A percentile compares a stretch with the other conserved stretches of the same genome.
Evolutionary conservation across 2,888 invertebrate species (phyloP).

Genomic region (Clostera curtula): DNA sequence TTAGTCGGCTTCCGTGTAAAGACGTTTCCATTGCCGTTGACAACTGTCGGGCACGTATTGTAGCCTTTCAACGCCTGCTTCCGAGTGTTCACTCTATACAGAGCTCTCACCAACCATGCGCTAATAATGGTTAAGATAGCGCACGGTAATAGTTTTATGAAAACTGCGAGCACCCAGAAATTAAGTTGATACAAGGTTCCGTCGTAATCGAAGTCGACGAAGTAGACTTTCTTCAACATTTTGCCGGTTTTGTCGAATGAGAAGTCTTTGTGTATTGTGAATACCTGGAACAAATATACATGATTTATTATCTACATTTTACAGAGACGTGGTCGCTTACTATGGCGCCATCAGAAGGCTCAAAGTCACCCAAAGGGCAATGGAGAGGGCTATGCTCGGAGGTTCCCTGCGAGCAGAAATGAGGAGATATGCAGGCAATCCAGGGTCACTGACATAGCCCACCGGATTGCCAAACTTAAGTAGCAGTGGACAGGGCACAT

Average conservation of each 20-base stretch:
- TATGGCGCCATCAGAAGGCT: too few relatives aligned
- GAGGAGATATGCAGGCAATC: too few relatives aligned
- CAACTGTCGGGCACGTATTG: slow-evolving; percentile 53
- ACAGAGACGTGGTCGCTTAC: too few relatives aligned
- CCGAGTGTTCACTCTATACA: slow-evolving; percentile 80
- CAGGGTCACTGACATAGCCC: too few relatives aligned
- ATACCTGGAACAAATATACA: slow-evolving; percentile 44
- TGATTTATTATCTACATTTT: slow-evolving; percentile 1
- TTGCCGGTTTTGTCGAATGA: slow-evolving; percentile 46
- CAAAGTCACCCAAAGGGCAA: too few relatives aligned
- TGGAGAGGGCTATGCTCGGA: too few relatives aligned
- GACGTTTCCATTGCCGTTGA: slow-evolving; percentile 52
- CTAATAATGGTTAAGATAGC: slow-evolving; percentile 83
- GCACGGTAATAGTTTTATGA: slow-evolving; percentile 88
- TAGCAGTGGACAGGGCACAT: too few relatives aligned
- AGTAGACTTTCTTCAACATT: slow-evolving; percentile 53
- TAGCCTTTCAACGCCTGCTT: slow-evolving; percentile 76
- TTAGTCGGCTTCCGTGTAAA: slow-evolving; percentile 58
- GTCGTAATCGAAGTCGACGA: slow-evolving; percentile 72
- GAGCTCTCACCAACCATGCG: slow-evolving; percentile 80
- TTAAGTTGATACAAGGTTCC: slow-evolving; percentile 80
- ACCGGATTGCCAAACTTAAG: too few relatives aligned
- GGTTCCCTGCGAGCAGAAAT: too few relatives aligned
- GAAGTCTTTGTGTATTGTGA: slow-evolving; percentile 50
- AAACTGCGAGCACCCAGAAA: slow-evolving; percentile 87